phyloP scores from a whole-genome alignment of 2,888 invertebrate genomes.

The Marronus borbonicus region DNA sequence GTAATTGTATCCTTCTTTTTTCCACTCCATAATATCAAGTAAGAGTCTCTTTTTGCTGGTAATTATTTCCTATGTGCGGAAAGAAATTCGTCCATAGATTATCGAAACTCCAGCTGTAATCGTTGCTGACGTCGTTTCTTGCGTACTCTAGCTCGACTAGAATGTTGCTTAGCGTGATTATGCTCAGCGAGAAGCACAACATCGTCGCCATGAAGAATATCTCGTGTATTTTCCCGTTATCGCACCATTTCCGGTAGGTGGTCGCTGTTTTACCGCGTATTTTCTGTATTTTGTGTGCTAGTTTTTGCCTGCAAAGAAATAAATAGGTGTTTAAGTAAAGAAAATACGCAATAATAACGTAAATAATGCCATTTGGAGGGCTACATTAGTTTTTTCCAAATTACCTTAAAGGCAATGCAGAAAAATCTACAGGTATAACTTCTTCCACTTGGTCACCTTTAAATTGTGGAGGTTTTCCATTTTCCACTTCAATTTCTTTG shows the following conservation, averaged over 20 bases:
- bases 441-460: constrained; percentile 6
- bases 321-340: neutral
- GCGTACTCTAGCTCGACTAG: constrained; percentile 64
- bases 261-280: constrained; percentile 56
- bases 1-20: neutral
- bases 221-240: constrained; percentile 63
- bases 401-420: constrained; percentile 53
- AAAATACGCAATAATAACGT: too few species aligned
- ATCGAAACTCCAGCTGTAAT: constrained; percentile 29
- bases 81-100: constrained; percentile 24
- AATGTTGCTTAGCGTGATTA: constrained; percentile 65
- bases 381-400: neutral
- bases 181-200: constrained; percentile 66
- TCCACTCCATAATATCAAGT: neutral
- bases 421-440: constrained; percentile 20
- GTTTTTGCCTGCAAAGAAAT: constrained; percentile 58
- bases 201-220: constrained; percentile 65
- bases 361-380: too few species aligned
- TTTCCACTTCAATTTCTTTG: constrained; percentile 8
- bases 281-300: constrained; percentile 56
- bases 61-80: constrained; percentile 7
- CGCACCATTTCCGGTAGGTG: constrained; percentile 60
- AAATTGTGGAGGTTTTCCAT: constrained; percentile 9
- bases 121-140: constrained; percentile 32
- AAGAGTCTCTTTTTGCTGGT: neutral